Evolutionary conservation across 2,797 vertebrate genomes (phyloP), one percentile per base, ranked within the genome.

Genomic region (Fringilla coelebs): DNA sequence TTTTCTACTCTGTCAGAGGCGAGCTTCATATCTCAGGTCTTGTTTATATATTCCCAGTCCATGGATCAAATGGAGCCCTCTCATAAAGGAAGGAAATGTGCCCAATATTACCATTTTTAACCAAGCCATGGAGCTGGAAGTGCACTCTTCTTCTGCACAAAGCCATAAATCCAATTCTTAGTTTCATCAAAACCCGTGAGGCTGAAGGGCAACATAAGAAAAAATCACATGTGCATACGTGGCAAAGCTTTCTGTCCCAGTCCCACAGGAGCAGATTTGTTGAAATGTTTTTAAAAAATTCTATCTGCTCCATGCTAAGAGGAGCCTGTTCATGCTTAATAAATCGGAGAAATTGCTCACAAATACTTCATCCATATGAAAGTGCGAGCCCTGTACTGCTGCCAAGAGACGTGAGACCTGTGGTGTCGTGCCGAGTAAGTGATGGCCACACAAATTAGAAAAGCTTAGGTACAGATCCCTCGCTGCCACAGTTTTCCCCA

Each of bases 341-440:
- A 96, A 94, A 88, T 87, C 5, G 80, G 86, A 95, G 76, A 85
- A 96, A 93, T 90, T 91, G 91, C 85, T 96, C 57, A 89, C 87
- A 85, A 93, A 85, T 93, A 88, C 66, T 92, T 95, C 90, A 92
- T 96, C 93, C 86, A 16, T 92, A 91, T 81, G 93, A 96, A 95
- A 91, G 89, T 24, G 20, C 0, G 62, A 96, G 86, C 90, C 84
- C 95, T 97, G 95, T 95, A 95, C 66, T 52, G 92, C 92, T 97
- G 96, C 96, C 96, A 97, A 67, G 81, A 95, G 93, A 96, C 88
- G 95, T 92, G 94, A 95, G 93, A 95, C 96, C 96, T 91, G 85
- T 82, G 91, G 88, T 96, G 82, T 96, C 46, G 75, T 73, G 81
- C 85, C 52, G 61, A 85, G 92, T 87, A 93, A 96, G 87, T 46